Evolutionary conservation across 92 coral and sea anemone species (phyloP), one percentile per base, ranked within the genome.

Genomic region (Zoanthus sansibaricus): DNA sequence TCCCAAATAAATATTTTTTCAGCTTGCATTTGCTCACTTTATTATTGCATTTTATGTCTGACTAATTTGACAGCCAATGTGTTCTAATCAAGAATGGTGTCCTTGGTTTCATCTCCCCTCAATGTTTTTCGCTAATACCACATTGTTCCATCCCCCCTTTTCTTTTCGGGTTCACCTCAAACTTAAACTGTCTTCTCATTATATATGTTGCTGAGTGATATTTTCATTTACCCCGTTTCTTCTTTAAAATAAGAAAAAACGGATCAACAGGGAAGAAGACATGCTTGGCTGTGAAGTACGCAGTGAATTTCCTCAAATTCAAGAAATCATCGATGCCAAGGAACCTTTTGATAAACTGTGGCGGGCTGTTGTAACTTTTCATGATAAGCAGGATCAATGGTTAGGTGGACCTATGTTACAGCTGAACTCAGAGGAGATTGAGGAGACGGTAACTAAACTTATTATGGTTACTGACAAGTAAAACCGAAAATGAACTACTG

Each of bases 341-440:
- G 99, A 96, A 56, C 99, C 99, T 11, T 96, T 94, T 77, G 98
- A 96, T 94, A 94, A 94, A 91, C 79, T 96, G 31, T 96, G 99
- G 99, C 87, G 98, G 66, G 96, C 99, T 0, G 89, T 93, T 83
- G 99, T 96, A 37, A 93, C 88, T 7, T 96, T 96, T 82, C 98
- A 94, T 30, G 91, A 91, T 64, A 91, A 94, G 18, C 97, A 96
- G 48, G 96, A 95, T 46, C 87, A 83, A 44, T 96, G 99, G 99
- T 90, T 96, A 82, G 89, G 93, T 42, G 99, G 98, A 37, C 68
- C 93, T 1, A 76, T 96, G 54, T 82, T 96, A 59, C 83, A 91
- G 68, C 90, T 94, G 16, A 92, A 96, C 84, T 98, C 99, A 3
- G 99, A 93, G 84, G 98, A 96, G 74, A 96, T 96, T 15, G 99